phyloP scores from a whole-genome alignment of 2,888 invertebrate genomes.

The Orthosia incerta region DNA sequence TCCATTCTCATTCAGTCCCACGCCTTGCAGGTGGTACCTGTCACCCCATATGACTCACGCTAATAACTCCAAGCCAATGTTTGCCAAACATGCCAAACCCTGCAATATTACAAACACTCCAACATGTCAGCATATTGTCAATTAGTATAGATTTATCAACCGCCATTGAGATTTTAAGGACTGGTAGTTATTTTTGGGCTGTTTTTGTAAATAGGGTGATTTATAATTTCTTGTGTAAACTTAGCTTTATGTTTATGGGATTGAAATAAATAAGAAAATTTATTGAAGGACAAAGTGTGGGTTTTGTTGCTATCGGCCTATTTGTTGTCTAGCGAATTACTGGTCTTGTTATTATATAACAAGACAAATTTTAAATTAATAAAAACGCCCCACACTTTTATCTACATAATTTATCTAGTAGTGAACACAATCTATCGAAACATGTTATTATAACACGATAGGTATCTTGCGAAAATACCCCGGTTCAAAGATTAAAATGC shows the following conservation, averaged over 20 bases:
- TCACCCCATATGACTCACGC: conserved; percentile 35
- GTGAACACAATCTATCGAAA: too few relatives aligned
- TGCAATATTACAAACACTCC: conserved; percentile 56
- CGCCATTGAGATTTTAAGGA: conserved; percentile 49
- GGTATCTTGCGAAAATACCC: too few relatives aligned
- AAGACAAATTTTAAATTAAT: background rate
- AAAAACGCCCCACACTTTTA: too few relatives aligned
- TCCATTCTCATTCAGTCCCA: background rate
- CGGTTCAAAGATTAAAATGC: too few relatives aligned
- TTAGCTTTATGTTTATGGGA: conserved; percentile 33
- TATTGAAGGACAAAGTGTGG: conserved; percentile 22
- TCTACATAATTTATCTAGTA: too few relatives aligned
- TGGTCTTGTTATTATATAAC: too few relatives aligned
- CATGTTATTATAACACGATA: too few relatives aligned
- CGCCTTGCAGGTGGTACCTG: conserved; percentile 52
- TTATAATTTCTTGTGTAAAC: conserved; percentile 42
- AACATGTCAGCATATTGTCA: conserved; percentile 57
- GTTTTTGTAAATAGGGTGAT: conserved; percentile 34
- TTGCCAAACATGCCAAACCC: conserved; percentile 70
- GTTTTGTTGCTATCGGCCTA: background rate
- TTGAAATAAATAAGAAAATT: conserved; percentile 14
- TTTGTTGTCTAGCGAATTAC: background rate
- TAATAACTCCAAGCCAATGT: conserved; percentile 65
- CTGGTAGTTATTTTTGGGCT: conserved; percentile 29
- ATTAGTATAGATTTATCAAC: conserved; percentile 62